Percentiles rank a stretch among this genome's conserved stretches.
Evolutionary conservation across 2,888 invertebrate species (phyloP).

Genomic region (Pristionchus japonicus): DNA sequence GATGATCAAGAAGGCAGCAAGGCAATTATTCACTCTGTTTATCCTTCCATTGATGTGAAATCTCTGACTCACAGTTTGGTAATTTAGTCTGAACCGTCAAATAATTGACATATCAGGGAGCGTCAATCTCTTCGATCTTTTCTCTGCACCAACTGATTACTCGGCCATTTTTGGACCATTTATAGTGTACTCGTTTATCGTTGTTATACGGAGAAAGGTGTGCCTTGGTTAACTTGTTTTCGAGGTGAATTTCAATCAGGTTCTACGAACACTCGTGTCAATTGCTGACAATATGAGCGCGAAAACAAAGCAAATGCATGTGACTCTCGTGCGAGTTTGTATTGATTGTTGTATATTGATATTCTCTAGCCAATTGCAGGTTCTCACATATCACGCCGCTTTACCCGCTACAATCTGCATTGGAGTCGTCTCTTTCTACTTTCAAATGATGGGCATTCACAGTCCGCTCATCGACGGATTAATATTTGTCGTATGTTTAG

Average conservation of each 20-base stretch:
- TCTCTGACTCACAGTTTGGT: not conserved
- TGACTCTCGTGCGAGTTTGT: not conserved
- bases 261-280: not conserved
- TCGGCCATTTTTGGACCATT: not conserved
- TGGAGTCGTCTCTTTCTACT: not conserved
- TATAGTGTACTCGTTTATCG: not conserved
- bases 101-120: not conserved
- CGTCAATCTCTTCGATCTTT: not conserved
- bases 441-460: not conserved
- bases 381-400: not conserved
- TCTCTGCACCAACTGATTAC: not conserved
- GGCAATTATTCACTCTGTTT: not conserved
- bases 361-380: not conserved
- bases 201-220: not conserved
- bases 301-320: slow-evolving; percentile 16
- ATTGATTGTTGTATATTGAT: not conserved
- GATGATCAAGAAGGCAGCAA: not conserved
- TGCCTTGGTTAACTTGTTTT: not conserved
- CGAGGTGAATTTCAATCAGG: not conserved
- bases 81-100: not conserved
- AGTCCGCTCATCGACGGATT: not conserved
- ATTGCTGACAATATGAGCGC: not conserved
- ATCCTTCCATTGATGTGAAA: not conserved
- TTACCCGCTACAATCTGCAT: not conserved
- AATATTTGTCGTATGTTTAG: not conserved